Conservation (phyloP, 2,888 invertebrate species). For the Tolmerus cingulatus region DNA sequence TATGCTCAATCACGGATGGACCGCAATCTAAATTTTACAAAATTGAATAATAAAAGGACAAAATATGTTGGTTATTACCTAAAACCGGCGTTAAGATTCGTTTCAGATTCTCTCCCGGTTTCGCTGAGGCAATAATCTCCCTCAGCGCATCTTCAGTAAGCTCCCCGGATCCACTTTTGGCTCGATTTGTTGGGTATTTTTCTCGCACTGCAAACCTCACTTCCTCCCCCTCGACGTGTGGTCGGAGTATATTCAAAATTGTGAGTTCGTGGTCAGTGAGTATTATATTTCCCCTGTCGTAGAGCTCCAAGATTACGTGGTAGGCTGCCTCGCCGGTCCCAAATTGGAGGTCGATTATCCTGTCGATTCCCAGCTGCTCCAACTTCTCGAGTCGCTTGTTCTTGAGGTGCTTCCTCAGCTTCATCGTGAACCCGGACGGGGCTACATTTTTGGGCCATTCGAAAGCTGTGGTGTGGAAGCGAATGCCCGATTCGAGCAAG, state of each 20-base stretch:
- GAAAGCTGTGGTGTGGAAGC: slow-evolving; percentile 93
- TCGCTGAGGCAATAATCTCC: slow-evolving; percentile 70
- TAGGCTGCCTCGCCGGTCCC: slow-evolving; percentile 92
- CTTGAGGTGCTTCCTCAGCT: slow-evolving; percentile 95
- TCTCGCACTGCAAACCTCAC: slow-evolving; percentile 90
- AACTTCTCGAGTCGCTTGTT: slow-evolving; percentile 91
- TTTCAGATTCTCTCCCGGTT: slow-evolving; percentile 79
- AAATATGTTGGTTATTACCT: slow-evolving; percentile 63
- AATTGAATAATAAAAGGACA: not conserved
- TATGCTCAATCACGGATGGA: slow-evolving; percentile 89
- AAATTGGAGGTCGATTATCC: slow-evolving; percentile 95
- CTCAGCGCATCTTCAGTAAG: slow-evolving; percentile 67
- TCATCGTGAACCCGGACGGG: slow-evolving; percentile 98
- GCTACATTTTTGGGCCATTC: slow-evolving; percentile 98
- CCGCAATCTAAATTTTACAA: slow-evolving; percentile 76
- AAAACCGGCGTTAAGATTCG: slow-evolving; percentile 82
- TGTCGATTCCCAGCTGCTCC: slow-evolving; percentile 88
- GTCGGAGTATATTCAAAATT: slow-evolving; percentile 91
- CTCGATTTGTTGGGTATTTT: slow-evolving; percentile 84
- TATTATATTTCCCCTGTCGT: slow-evolving; percentile 95
- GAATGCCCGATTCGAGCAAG: slow-evolving; percentile 90
- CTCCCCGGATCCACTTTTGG: slow-evolving; percentile 70
- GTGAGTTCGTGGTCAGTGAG: slow-evolving; percentile 89
- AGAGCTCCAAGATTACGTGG: slow-evolving; percentile 93
- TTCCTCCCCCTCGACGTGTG: slow-evolving; percentile 91